phyloP scores from a whole-genome alignment of 2,888 invertebrate genomes.

The Nemotelus pantherinus region DNA sequence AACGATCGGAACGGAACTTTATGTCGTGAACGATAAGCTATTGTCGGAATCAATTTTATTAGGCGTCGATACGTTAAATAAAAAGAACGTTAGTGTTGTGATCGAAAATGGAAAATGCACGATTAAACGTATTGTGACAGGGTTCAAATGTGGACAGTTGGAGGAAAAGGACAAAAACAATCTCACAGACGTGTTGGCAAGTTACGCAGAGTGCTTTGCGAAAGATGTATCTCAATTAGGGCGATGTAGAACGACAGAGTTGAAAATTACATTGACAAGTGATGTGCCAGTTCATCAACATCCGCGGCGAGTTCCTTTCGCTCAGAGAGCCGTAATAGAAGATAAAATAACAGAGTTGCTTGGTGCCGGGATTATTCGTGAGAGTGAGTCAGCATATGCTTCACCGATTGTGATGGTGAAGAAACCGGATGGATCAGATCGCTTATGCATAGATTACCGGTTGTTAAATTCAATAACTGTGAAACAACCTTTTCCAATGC shows the following conservation, averaged over 20 bases:
- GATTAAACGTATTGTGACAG: background rate
- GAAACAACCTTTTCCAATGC: constrained; percentile 51
- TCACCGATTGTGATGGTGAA: constrained; percentile 51
- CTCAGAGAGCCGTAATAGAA: background rate
- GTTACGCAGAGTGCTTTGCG: background rate
- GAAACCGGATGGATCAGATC: constrained; percentile 51
- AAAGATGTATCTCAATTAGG: background rate
- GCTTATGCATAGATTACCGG: background rate
- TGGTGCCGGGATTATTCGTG: background rate
- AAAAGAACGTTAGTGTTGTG: background rate
- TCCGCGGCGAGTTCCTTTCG: background rate
- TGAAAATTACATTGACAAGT: background rate
- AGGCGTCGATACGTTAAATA: background rate
- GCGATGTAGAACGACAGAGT: background rate
- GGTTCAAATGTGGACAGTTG: background rate
- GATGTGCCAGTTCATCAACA: background rate
- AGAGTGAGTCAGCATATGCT: constrained; percentile 45
- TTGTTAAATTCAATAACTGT: constrained; percentile 18
- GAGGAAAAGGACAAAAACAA: background rate
- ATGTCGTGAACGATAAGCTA: background rate
- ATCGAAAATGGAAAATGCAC: background rate
- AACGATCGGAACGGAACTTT: no score
- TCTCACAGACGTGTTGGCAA: background rate
- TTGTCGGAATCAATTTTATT: background rate
- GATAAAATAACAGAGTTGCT: background rate